Evolutionary conservation across 1,140 invertebrate species (phyloP).

Genomic region (Mamestra configurata): DNA sequence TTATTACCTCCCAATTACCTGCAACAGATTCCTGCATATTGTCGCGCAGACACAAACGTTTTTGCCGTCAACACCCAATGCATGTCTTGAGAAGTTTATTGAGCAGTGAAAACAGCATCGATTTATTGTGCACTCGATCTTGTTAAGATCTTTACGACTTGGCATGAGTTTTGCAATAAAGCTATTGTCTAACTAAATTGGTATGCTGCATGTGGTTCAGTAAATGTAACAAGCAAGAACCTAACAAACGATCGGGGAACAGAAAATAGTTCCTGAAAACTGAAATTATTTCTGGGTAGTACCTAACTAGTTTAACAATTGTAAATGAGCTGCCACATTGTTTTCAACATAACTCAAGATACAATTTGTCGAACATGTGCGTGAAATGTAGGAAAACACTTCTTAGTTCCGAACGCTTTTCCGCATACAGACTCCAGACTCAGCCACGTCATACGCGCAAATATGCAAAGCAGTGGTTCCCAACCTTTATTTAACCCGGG

Average conservation of each 20-base stretch:
- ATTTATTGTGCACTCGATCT: constrained; percentile 46
- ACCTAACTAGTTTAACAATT: constrained; percentile 16
- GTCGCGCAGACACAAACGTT: neutral
- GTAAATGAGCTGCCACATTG: constrained; percentile 1
- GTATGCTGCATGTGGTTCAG: constrained; percentile 19
- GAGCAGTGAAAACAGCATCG: constrained; percentile 36
- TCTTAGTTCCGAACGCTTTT: neutral
- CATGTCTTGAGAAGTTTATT: constrained; percentile 43
- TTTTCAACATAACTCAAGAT: neutral
- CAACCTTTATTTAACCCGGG: no score
- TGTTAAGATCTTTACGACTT: constrained; percentile 53
- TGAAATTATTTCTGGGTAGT: neutral
- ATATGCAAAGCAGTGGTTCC: no score
- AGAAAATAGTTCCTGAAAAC: constrained; percentile 5
- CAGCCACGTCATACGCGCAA: neutral
- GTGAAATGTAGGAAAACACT: neutral
- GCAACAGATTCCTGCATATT: neutral
- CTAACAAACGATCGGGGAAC: constrained; percentile 10
- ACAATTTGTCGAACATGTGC: neutral
- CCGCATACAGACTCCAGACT: neutral
- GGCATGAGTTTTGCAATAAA: constrained; percentile 49
- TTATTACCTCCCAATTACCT: neutral
- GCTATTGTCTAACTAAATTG: constrained; percentile 28
- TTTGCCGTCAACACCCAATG: constrained; percentile 41
- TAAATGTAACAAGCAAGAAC: neutral